Percentiles rank a stretch among this genome's conserved stretches.
phyloP scores from a whole-genome alignment of 2,113 vertebrate genomes.

The Entelurus aequoreus region DNA sequence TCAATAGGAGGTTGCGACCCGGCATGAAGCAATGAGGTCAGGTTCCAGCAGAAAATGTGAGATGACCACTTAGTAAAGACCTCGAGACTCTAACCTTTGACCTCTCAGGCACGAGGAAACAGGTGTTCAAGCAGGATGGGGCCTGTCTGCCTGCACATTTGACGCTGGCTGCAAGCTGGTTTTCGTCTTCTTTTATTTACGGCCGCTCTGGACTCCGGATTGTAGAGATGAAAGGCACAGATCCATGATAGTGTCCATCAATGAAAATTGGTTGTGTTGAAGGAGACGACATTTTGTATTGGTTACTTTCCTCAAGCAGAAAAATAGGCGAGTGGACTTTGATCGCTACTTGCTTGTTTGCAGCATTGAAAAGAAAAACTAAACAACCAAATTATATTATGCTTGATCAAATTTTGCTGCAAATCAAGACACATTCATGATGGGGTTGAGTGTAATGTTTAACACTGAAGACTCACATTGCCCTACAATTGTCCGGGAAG shows the following conservation, averaged over 20 bases:
- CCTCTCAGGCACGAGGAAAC: slow-evolving; percentile 44
- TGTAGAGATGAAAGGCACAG: no score
- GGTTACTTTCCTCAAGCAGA: not conserved
- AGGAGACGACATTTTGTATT: not conserved
- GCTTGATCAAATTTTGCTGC: not conserved
- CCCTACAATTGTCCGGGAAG: no score
- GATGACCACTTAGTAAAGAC: slow-evolving; percentile 41
- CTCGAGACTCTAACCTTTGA: slow-evolving; percentile 41
- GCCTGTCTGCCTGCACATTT: slow-evolving; percentile 12
- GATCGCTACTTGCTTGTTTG: no score
- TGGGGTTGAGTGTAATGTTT: not conserved
- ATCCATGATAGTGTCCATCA: not conserved
- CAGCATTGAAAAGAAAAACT: no score
- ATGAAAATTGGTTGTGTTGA: not conserved
- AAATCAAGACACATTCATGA: not conserved
- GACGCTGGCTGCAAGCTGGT: slow-evolving; percentile 14
- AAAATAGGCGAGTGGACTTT: no score
- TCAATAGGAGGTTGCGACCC: slow-evolving; percentile 22
- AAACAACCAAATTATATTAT: not conserved
- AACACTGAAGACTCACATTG: no score
- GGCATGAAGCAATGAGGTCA: slow-evolving; percentile 22
- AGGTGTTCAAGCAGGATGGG: slow-evolving; percentile 47
- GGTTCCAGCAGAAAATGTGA: slow-evolving; percentile 33
- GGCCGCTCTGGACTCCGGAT: not conserved
- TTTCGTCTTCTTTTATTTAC: slow-evolving; percentile 6